These are phyloP conservation scores for Perithous albicinctus DNA, from an alignment of 2,888 invertebrate genomes.

Conservation along the genomic window DNA sequence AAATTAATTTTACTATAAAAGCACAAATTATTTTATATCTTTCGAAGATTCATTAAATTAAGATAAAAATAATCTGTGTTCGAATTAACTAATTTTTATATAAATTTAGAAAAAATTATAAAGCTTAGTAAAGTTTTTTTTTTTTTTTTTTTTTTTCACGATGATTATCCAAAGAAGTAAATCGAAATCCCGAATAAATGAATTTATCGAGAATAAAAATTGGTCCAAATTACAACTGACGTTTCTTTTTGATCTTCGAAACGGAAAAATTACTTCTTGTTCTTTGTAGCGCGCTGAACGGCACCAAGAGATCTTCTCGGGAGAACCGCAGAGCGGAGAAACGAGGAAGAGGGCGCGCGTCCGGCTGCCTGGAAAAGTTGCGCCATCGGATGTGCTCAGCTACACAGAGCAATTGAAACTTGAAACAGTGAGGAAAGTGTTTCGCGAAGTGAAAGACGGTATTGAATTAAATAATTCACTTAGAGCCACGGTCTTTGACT, in stretches of 20 bases:
- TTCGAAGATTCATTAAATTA: too few species aligned
- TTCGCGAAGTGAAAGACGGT: background rate
- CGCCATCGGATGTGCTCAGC: conserved; percentile 45
- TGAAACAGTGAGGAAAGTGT: background rate
- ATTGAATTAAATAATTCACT: background rate
- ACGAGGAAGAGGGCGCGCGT: conserved; percentile 46
- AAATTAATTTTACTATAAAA: too few species aligned
- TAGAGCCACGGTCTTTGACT: background rate
- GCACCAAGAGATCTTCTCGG: background rate
- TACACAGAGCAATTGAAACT: background rate
- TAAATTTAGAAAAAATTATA: too few species aligned
- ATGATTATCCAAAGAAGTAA: conserved; percentile 2
- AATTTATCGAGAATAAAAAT: background rate
- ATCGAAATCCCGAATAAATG: conserved; percentile 4
- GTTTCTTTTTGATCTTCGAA: conserved; percentile 11
- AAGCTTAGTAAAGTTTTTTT: too few species aligned
- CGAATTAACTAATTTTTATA: too few species aligned
- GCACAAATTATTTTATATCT: too few species aligned
- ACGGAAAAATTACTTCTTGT: background rate
- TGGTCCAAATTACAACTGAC: background rate
- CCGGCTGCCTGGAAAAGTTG: conserved; percentile 54
- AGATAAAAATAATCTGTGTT: too few species aligned
- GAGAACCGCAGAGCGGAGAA: conserved; percentile 4
- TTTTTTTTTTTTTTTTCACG: too few species aligned
- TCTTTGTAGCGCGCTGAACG: background rate